A percentile compares a stretch with the other conserved stretches of the same genome.
Evolutionary conservation across 2,797 vertebrate species (phyloP).

Genomic region (Phrynocephalus vlangalii): DNA sequence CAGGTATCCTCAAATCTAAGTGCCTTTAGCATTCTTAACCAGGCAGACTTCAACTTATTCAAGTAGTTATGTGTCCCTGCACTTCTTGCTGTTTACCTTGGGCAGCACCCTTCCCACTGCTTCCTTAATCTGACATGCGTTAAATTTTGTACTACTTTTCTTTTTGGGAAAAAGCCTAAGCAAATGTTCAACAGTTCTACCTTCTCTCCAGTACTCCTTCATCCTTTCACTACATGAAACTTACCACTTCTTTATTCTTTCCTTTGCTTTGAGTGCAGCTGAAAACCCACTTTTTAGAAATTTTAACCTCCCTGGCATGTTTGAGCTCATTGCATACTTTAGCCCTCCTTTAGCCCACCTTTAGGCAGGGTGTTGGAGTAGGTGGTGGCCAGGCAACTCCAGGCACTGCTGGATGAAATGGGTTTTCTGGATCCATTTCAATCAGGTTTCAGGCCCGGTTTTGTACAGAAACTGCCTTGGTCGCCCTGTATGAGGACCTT

Average conservation of each 20-base stretch:
- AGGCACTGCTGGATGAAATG: too few species aligned
- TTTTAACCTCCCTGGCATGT: not conserved
- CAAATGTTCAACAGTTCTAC: too few species aligned
- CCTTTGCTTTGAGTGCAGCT: not conserved
- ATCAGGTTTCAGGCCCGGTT: too few species aligned
- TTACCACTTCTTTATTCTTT: not conserved
- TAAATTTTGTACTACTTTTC: not conserved
- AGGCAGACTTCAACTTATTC: not conserved
- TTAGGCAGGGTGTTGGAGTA: too few species aligned
- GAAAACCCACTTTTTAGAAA: too few species aligned
- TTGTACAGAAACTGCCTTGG: too few species aligned
- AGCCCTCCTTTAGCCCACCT: not conserved
- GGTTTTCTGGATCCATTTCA: too few species aligned
- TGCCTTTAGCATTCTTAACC: not conserved
- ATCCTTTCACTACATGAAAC: not conserved
- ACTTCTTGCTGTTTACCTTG: not conserved
- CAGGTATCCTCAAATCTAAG: not conserved
- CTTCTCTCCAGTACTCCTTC: not conserved
- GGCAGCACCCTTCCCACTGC: not conserved
- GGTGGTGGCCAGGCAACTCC: too few species aligned
- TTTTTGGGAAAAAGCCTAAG: too few species aligned
- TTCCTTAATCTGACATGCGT: too few species aligned
- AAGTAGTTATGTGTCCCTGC: not conserved
- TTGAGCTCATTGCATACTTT: not conserved
- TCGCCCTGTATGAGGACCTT: too few species aligned